These are phyloP conservation scores for Hydrocynus forskahlii DNA, from an alignment of 2,797 vertebrate genomes.

Conservation along the genomic window DNA sequence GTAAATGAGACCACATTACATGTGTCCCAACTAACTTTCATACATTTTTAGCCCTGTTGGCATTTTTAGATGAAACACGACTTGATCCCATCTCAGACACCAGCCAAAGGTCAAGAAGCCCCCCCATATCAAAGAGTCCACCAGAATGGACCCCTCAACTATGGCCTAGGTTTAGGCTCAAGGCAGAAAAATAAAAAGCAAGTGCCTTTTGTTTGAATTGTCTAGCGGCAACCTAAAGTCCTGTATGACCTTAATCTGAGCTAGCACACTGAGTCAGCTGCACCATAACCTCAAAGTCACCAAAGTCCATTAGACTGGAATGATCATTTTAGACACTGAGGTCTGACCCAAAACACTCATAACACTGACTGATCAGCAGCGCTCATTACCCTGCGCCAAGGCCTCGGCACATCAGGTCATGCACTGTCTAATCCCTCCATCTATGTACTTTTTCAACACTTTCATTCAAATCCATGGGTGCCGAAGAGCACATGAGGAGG, in stretches of 20 bases:
- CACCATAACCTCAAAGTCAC: constrained; percentile 53
- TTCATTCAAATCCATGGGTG: constrained; percentile 41
- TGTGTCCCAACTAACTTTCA: not conserved
- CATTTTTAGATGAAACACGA: constrained; percentile 9
- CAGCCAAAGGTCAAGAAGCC: constrained; percentile 22
- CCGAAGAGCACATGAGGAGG: constrained; percentile 39
- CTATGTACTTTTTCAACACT: constrained; percentile 36
- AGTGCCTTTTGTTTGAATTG: constrained; percentile 17
- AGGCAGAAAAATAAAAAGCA: constrained; percentile 19
- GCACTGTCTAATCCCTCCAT: constrained; percentile 54
- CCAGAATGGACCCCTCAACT: constrained; percentile 20
- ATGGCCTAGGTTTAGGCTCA: constrained; percentile 10
- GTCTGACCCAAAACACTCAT: constrained; percentile 53
- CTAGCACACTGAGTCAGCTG: constrained; percentile 41
- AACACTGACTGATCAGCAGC: constrained; percentile 52
- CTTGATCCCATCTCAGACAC: constrained; percentile 16
- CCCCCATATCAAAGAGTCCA: constrained; percentile 23
- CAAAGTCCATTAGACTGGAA: constrained; percentile 54
- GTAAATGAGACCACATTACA: not conserved
- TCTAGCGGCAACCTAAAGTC: constrained; percentile 40
- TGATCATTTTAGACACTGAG: constrained; percentile 53
- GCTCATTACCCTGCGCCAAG: constrained; percentile 50
- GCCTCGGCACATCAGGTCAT: constrained; percentile 55
- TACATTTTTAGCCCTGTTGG: not conserved
- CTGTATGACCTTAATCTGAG: constrained; percentile 52